Evolutionary conservation across 2,797 vertebrate species (phyloP), one percentile per base, ranked within the genome.

Genomic region (Leuciscus waleckii): DNA sequence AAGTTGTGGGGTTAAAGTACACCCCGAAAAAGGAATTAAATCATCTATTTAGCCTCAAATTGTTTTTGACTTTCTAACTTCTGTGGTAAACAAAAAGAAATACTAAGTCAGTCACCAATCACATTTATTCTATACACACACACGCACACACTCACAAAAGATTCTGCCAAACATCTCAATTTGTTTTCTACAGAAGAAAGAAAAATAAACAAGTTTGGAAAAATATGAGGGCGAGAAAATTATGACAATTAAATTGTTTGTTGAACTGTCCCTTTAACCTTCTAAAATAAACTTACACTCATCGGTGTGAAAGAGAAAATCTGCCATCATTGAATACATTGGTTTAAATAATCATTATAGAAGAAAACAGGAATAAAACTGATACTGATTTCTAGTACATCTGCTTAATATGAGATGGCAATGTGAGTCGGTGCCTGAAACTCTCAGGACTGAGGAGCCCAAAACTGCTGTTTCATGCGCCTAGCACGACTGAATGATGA

Each of bases 381-480:
- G 2, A 41, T 37, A 26, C 14, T 78, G 17, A 32, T 70, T 39
- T 83, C 21, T 11, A 17, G 58, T 32, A 61, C 51, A 71, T 41
- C 29, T 58, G 23, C 14, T 67, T 5, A 26, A 61, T 26, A n/a
- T 58, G 23, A 32, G 63, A 8, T 32, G 63, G 7, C 29, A 16
- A 37, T 81, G 37, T 61, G 39, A 63, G 29, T 26, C 26, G 17
- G 54, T 79, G 43, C 14, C 68, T 61, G 23, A 61, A 71, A 49
- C 26, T 79, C 51, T 26, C 46, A 49, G 16, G 46, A 49, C 46
- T 49, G 46, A 75, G 35, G 82, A 63, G 67, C 32, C 37, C 39
- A 79, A 89, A 88, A 89, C 65, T 89, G 87, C 89, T 88, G 86
- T 85, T 89, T 90, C 89, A 88, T 89, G 69, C 76, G 56, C 54